Percentiles rank a stretch among this genome's conserved stretches.
Conservation (phyloP, 2,888 invertebrate species). For the Xestia ashworthii region DNA sequence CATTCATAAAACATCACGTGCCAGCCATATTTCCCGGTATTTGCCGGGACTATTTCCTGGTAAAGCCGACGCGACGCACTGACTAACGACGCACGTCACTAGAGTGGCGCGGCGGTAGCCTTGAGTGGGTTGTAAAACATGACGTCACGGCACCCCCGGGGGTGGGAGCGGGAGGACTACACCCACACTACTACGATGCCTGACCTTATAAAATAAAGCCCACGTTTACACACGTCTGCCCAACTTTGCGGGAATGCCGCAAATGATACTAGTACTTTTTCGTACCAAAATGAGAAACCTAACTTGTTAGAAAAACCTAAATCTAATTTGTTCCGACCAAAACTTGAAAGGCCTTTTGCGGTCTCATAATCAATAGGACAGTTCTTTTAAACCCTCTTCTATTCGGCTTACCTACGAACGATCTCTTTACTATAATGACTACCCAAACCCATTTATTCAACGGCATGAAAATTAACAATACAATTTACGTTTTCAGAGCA, state of each 20-base stretch:
- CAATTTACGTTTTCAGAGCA: conserved; percentile 80
- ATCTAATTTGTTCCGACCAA: background rate
- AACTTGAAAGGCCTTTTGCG: background rate
- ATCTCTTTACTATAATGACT: background rate
- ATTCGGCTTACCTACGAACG: background rate
- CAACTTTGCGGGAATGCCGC: background rate
- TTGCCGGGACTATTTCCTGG: background rate
- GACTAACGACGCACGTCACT: conserved; percentile 33
- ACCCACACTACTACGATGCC: background rate
- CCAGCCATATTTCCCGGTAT: conserved; percentile 1
- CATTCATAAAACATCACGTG: conserved; percentile 14
- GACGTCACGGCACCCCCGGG: conserved; percentile 26
- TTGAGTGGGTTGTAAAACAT: conserved; percentile 24
- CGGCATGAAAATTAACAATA: conserved; percentile 15
- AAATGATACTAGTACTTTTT: background rate
- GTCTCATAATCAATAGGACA: background rate
- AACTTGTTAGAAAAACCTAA: background rate
- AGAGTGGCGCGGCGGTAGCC: conserved; percentile 14
- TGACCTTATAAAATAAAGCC: conserved; percentile 5
- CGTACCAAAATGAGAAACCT: background rate
- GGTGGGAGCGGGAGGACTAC: background rate
- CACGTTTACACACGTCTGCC: no score
- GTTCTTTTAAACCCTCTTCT: background rate
- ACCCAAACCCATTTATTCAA: background rate
- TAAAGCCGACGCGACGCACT: background rate